These are phyloP conservation scores for Eulimnadia texana DNA, from an alignment of 1,140 invertebrate genomes.

Conservation along the genomic window DNA sequence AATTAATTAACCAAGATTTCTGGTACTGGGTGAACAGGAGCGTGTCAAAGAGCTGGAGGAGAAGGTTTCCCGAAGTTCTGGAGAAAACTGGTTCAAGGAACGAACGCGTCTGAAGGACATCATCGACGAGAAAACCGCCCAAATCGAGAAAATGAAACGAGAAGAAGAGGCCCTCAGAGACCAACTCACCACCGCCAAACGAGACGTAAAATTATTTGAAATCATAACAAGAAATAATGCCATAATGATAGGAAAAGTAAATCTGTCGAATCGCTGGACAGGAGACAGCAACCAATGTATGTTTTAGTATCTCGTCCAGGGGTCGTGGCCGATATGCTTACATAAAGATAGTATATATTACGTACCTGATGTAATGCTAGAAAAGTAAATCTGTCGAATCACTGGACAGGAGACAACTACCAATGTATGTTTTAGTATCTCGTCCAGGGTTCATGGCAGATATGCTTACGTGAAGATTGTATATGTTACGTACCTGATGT, in stretches of 20 bases:
- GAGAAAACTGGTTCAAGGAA: conserved; percentile 41
- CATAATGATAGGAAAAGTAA: not conserved
- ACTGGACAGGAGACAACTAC: too few species aligned
- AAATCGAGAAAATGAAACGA: conserved; percentile 53
- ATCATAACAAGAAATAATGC: not conserved
- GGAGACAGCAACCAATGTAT: too few species aligned
- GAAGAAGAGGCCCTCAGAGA: conserved; percentile 53
- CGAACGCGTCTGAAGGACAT: conserved; percentile 46
- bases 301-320: too few species aligned
- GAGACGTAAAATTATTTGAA: conserved; percentile 32
- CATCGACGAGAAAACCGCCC: conserved; percentile 54
- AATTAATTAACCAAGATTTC: not conserved
- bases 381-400: too few species aligned
- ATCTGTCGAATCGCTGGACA: too few species aligned
- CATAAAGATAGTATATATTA: too few species aligned
- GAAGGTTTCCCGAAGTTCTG: conserved; percentile 25
- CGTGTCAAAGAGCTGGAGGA: conserved; percentile 31
- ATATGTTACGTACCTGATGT: too few species aligned
- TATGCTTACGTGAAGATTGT: too few species aligned
- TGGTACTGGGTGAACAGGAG: conserved; percentile 36
- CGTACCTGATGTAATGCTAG: too few species aligned
- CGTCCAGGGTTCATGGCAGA: too few species aligned
- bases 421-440: too few species aligned
- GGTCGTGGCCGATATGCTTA: too few species aligned
- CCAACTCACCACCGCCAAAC: conserved; percentile 49